These are phyloP conservation scores for Danaus melanippus DNA, from an alignment of 1,140 invertebrate species.

Conservation along the genomic window DNA sequence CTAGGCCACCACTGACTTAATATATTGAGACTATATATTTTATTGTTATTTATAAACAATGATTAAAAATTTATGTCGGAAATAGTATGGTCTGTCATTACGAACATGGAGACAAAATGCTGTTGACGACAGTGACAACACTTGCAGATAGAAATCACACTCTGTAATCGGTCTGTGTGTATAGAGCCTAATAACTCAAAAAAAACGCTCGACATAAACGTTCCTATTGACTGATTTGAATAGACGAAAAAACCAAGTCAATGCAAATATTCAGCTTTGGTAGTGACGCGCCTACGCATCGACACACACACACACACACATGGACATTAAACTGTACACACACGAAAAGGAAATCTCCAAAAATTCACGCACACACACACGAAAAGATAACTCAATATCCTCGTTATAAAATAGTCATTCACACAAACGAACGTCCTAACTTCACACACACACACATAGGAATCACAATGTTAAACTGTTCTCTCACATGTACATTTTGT, in stretches of 20 bases:
- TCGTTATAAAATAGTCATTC: conserved; percentile 2
- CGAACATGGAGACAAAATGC: too few relatives aligned
- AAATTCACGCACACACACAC: conserved; percentile 24
- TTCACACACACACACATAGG: conserved; percentile 34
- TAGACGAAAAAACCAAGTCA: conserved; percentile 15
- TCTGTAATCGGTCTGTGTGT: too few relatives aligned
- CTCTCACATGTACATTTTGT: conserved; percentile 25
- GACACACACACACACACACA: conserved; percentile 17
- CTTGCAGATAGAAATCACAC: too few relatives aligned
- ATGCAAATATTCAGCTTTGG: conserved; percentile 24
- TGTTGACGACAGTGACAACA: too few relatives aligned
- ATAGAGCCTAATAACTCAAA: too few relatives aligned
- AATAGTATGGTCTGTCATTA: too few relatives aligned
- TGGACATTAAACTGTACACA: conserved; percentile 22
- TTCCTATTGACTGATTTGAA: too few relatives aligned
- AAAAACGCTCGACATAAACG: too few relatives aligned
- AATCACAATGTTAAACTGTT: neutral
- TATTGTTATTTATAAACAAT: too few relatives aligned
- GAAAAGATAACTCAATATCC: conserved; percentile 6
- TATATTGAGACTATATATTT: too few relatives aligned
- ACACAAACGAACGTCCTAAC: conserved; percentile 11
- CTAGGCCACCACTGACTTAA: too few relatives aligned
- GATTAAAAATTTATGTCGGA: too few relatives aligned
- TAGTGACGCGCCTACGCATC: conserved; percentile 20
- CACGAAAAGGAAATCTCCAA: conserved; percentile 25